Base-by-base conservation (phyloP, 1,140 invertebrate species). In the Drosophila equinoxialis region DNA sequence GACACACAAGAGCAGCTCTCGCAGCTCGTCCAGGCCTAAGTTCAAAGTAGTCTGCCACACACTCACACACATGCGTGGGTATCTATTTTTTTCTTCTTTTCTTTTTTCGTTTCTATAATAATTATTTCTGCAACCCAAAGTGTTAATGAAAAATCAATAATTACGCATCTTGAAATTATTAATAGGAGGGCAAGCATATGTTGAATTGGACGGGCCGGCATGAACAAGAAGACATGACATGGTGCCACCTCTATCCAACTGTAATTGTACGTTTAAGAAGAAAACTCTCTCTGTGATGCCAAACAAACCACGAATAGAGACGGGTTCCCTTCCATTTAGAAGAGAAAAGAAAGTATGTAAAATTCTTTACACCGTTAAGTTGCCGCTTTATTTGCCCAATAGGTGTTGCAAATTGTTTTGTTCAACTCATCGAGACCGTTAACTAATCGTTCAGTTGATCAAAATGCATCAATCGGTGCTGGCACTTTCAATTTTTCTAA, bases 121-220 rank as follows among this genome's bases (percentile, higher is more conserved):
- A 30, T 63, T 60, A 60, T 77, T 74, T 86, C 65, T 69, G 73
- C 76, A 45, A 42, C 51, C 83, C 60, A 79, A 87, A 80, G 86
- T 90, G 78, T 90, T 90, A 90, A 90, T 90, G 78, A 57, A 90
- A 90, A 90, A 90, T 90, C 85, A 90, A 90, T 90, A 90, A 90
- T 90, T 90, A 90, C 85, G 85, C 85, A 90, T 90, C 85, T 90
- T 90, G 85, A 68, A 90, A 90, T 81, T 90, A 90, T 85, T 90
- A 85, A 90, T 89, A 89, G 77, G 80, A 65, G 64, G 37, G 26
- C 70, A 69, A 58, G 30, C 45, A 57, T 57, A 20, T 45, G 14
- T 45, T 11, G 23, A 14, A 14, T 11, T 13, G 17, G 39, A 62
- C 30, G 48, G 30, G 39, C 20, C 41, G 6, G 13, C 26, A 65